Percentiles rank a stretch among this genome's conserved stretches.
phyloP scores from a whole-genome alignment of 2,797 vertebrate species.

The Sebastes vulpes region DNA sequence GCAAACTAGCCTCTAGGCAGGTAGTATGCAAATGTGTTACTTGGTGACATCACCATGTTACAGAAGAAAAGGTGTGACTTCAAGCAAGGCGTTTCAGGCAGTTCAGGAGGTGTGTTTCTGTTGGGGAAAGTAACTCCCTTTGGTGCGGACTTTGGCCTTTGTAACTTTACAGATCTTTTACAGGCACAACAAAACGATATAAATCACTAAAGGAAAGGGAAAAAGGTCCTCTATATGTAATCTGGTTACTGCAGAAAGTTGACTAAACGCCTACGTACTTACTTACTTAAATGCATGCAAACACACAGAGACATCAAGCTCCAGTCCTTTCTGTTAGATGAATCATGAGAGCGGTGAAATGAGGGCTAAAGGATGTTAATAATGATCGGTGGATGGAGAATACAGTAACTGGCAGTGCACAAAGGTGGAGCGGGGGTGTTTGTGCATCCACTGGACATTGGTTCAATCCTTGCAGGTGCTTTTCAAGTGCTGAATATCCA shows the following conservation, averaged over 20 bases:
- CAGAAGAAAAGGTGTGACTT: too few species aligned
- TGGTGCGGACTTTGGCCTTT: too few species aligned
- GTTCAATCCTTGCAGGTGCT: not conserved
- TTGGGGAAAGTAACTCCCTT: too few species aligned
- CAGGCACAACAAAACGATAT: too few species aligned
- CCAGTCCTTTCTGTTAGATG: not conserved
- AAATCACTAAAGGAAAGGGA: too few species aligned
- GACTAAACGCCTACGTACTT: not conserved
- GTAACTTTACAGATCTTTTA: too few species aligned
- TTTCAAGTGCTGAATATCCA: not conserved
- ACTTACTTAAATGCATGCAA: not conserved
- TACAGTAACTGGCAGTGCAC: not conserved
- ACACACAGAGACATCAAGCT: too few species aligned
- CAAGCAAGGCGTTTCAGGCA: too few species aligned
- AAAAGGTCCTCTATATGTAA: not conserved
- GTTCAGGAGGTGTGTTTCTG: too few species aligned
- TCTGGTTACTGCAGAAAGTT: not conserved
- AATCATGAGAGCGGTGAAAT: not conserved
- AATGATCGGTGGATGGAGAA: not conserved
- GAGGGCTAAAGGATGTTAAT: not conserved
- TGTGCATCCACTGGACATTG: not conserved
- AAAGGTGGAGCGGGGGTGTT: not conserved
- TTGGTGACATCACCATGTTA: too few species aligned
- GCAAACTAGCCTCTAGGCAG: too few species aligned
- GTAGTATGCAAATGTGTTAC: too few species aligned